Evolutionary conservation across 2,888 invertebrate species (phyloP), one percentile per base, ranked within the genome.

Genomic region (Coronaproctus castanopsis): DNA sequence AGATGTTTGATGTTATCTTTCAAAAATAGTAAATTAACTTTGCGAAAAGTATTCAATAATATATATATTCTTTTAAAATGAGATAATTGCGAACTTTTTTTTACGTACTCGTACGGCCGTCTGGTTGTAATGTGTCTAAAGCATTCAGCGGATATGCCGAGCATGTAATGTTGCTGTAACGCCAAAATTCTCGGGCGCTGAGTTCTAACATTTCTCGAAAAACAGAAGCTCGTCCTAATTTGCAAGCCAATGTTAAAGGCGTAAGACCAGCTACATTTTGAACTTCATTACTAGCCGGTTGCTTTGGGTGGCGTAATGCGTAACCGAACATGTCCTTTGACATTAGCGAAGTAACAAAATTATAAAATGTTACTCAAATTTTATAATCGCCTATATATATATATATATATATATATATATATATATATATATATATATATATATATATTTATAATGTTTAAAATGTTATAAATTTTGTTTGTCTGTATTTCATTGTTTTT

Each of bases 121-220:
- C 89, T 3, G 95, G 91, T 61, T 90, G 75, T 62, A 98, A 79
- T 0, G 97, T 97, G 71, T 98, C 98, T 67, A 98, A 75, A 1
- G 95, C 93, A 71, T 92, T 93, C 57, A 98, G 75, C 0, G 96
- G 96, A 73, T 98, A 98, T 2, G 91, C 95, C 1, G 96, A 95
- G 73, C 97, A 98, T 10, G 93, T 95, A 66, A 97, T 95, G 70
- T 97, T 97, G 69, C 95, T 95, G 75, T 96, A 98, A 57, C 96
- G 78, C 98, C 98, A 98, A 74, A 97, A 93, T 74, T 96, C 97
- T 71, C 89, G 79, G 18, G 87, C 86, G 10, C 87, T 91, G 8
- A 97, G 77, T 71, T 98, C 97, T 72, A 98, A 78, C 91, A 98
- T 97, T 75, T 96, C 96, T 65, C 89, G 81, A 75, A 98, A 98